Conservation (phyloP, 2,888 invertebrate genomes). For the Resseliella maxima region DNA sequence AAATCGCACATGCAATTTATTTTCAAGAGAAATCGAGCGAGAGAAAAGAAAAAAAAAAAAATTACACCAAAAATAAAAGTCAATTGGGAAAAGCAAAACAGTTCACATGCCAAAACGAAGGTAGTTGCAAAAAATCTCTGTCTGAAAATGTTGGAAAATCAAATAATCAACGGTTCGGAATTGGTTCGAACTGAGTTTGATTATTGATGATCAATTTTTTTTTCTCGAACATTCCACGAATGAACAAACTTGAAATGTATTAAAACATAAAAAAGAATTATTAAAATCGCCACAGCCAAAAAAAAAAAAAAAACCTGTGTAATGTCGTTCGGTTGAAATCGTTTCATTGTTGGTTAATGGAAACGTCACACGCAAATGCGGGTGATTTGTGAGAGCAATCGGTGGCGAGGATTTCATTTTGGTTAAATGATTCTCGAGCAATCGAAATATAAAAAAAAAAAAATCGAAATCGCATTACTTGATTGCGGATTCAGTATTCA, state of each 20-base stretch:
- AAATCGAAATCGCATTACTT: background rate
- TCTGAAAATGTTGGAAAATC: background rate
- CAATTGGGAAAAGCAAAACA: background rate
- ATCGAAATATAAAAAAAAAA: background rate
- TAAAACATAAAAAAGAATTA: background rate
- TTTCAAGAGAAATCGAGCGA: background rate
- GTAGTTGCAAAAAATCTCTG: too few relatives aligned
- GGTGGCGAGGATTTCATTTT: background rate
- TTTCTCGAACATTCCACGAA: background rate
- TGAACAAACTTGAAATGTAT: background rate
- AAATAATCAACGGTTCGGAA: background rate
- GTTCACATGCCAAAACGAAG: background rate
- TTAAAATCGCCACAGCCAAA: background rate
- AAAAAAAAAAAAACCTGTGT: background rate
- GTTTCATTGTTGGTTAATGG: background rate
- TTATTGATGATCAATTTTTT: background rate
- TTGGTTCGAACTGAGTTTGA: background rate
- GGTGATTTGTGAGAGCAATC: constrained; percentile 41
- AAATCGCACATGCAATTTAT: background rate
- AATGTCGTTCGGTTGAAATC: background rate
- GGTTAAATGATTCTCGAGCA: background rate
- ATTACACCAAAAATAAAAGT: too few relatives aligned
- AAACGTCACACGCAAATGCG: constrained; percentile 26
- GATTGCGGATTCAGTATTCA: background rate
- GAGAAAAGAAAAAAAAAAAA: background rate